Evolutionary conservation across 2,113 vertebrate genomes (phyloP).

Genomic region (Progne subis): DNA sequence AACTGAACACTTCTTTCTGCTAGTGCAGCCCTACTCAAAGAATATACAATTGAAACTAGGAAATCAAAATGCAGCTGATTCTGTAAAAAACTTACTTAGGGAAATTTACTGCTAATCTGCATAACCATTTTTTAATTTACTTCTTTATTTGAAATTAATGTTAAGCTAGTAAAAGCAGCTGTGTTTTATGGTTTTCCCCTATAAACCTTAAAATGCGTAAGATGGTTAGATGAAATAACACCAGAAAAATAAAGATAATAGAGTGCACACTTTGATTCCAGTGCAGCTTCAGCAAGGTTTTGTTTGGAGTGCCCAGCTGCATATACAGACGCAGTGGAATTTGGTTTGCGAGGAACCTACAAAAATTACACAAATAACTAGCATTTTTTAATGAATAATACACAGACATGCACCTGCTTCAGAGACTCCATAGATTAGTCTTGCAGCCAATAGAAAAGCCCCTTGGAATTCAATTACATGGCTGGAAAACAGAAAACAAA

Average conservation of each 20-base stretch:
- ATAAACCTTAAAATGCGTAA: slow-evolving; percentile 37
- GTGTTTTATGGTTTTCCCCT: slow-evolving; percentile 27
- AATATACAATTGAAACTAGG: neutral
- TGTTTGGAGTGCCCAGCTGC: slow-evolving; percentile 72
- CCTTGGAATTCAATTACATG: slow-evolving; percentile 79
- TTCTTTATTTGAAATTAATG: neutral
- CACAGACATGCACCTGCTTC: slow-evolving; percentile 79
- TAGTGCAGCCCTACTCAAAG: neutral
- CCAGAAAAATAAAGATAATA: slow-evolving; percentile 26
- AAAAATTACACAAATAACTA: slow-evolving; percentile 78
- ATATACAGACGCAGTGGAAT: slow-evolving; percentile 63
- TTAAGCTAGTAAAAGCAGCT: slow-evolving; percentile 24
- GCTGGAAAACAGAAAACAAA: slow-evolving; percentile 71
- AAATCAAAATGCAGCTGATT: neutral
- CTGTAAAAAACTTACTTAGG: neutral
- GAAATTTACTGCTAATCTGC: neutral
- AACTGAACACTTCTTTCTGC: neutral
- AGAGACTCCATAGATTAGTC: slow-evolving; percentile 74
- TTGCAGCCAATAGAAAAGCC: slow-evolving; percentile 76
- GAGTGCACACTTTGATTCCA: slow-evolving; percentile 9
- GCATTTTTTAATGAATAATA: slow-evolving; percentile 76
- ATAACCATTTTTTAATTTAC: slow-evolving; percentile 3
- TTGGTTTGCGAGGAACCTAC: slow-evolving; percentile 69
- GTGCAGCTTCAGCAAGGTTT: slow-evolving; percentile 49
- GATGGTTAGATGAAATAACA: slow-evolving; percentile 34